phyloP scores from a whole-genome alignment of 2,888 invertebrate genomes.

The Stenurella melanura region DNA sequence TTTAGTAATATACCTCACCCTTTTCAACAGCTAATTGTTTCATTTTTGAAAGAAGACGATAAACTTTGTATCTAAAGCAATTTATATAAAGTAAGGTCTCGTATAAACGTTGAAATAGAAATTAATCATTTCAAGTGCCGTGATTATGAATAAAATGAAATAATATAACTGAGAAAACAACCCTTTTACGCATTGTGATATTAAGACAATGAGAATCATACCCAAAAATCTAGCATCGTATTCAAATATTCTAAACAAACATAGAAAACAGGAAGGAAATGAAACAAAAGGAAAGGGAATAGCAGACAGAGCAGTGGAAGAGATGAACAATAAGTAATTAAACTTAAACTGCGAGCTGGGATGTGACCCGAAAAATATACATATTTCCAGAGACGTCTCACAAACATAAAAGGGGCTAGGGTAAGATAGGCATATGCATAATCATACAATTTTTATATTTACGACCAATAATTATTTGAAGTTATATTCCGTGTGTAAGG shows the following conservation, averaged over 20 bases:
- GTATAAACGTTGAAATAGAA: constrained; percentile 6
- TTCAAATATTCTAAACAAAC: constrained; percentile 57
- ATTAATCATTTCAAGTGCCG: constrained; percentile 40
- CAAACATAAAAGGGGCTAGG: neutral
- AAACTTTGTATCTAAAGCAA: constrained; percentile 1
- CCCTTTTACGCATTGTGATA: constrained; percentile 44
- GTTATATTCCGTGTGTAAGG: too few species aligned
- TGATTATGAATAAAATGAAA: constrained; percentile 38
- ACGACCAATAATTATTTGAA: too few species aligned
- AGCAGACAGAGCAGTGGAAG: constrained; percentile 27
- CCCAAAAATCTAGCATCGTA: constrained; percentile 53
- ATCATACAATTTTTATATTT: neutral
- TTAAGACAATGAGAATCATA: constrained; percentile 55
- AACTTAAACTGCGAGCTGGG: constrained; percentile 35
- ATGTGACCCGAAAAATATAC: constrained; percentile 37
- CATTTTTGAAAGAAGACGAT: constrained; percentile 2
- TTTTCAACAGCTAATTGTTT: neutral
- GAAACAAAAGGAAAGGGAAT: constrained; percentile 46
- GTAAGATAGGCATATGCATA: neutral
- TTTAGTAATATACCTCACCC: neutral
- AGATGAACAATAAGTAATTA: constrained; percentile 43
- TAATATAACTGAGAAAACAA: constrained; percentile 28
- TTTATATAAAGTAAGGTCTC: constrained; percentile 30
- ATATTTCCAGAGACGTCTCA: constrained; percentile 23
- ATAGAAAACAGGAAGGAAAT: constrained; percentile 55